A percentile compares a stretch with the other conserved stretches of the same genome.
These are phyloP conservation scores for pig (Sus scrofa) DNA, from an alignment of 2,113 vertebrate species.

Conservation along the genomic window DNA sequence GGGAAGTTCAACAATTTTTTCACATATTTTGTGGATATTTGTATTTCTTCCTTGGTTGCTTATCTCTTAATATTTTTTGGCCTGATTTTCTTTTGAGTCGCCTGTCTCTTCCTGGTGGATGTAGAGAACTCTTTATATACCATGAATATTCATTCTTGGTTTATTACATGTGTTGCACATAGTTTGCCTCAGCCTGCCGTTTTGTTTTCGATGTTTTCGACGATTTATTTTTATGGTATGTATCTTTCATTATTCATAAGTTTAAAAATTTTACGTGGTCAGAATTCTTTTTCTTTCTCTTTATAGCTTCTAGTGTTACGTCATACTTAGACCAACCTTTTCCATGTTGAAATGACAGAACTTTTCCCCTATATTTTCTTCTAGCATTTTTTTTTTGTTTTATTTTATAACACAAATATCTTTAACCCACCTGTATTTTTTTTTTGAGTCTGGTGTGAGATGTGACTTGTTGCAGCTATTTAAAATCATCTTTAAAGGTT, in stretches of 20 bases:
- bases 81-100: background rate
- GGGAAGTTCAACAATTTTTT: background rate
- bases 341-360: background rate
- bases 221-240: background rate
- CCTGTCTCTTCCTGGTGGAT: background rate
- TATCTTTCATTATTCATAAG: background rate
- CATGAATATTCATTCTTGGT: background rate
- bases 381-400: background rate
- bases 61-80: background rate
- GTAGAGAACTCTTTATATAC: background rate
- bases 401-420: background rate
- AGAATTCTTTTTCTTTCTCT: background rate
- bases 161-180: background rate
- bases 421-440: background rate
- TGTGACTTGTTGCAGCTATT: background rate
- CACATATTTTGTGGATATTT: background rate
- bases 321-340: background rate
- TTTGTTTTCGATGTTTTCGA: background rate
- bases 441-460: background rate
- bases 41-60: background rate
- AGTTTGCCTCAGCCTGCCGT: background rate
- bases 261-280: slow-evolving; percentile 18
- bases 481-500: background rate
- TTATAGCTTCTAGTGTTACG: background rate
- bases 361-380: background rate